Percentiles rank a stretch among this genome's conserved stretches.
Conservation (phyloP, 2,113 vertebrate genomes). For the Nesogale talazaci region DNA sequence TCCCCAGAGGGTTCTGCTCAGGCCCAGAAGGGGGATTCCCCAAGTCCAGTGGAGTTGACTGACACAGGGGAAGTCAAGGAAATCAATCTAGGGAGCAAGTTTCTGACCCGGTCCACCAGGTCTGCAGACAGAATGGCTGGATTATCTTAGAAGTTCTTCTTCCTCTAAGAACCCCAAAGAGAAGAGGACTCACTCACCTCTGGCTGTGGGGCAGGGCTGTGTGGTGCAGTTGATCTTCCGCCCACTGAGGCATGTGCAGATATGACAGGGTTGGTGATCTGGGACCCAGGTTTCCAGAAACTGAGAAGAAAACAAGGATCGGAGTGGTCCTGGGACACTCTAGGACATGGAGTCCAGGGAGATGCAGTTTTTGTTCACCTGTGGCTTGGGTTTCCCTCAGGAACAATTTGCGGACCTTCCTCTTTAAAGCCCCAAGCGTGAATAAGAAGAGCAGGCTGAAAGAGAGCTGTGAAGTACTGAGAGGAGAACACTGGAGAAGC, state of each 20-base stretch:
- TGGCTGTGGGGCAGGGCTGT: constrained; percentile 89
- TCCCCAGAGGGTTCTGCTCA: not conserved
- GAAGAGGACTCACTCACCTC: constrained; percentile 82
- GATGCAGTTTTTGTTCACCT: too few relatives aligned
- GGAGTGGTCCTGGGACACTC: not conserved
- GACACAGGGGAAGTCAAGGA: not conserved
- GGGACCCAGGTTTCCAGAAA: constrained; percentile 94
- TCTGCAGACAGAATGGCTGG: not conserved
- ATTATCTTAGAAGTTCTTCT: not conserved
- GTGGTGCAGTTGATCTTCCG: constrained; percentile 91
- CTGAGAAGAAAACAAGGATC: constrained; percentile 81
- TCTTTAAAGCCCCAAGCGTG: not conserved
- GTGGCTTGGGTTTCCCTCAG: not conserved
- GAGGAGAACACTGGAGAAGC: not conserved
- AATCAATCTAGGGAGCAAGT: too few relatives aligned
- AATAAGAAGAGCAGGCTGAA: rapidly evolving
- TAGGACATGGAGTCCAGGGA: not conserved
- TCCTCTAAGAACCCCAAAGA: too few relatives aligned
- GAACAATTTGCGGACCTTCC: not conserved
- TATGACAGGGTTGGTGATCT: constrained; percentile 90
- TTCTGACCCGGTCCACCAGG: not conserved
- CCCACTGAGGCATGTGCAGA: constrained; percentile 93
- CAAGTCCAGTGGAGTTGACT: rapidly evolving
- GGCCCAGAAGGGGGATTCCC: not conserved
- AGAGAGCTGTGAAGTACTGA: not conserved